These are phyloP conservation scores for Amazona vittata DNA, from an alignment of 2,113 vertebrate species.

Conservation along the genomic window DNA sequence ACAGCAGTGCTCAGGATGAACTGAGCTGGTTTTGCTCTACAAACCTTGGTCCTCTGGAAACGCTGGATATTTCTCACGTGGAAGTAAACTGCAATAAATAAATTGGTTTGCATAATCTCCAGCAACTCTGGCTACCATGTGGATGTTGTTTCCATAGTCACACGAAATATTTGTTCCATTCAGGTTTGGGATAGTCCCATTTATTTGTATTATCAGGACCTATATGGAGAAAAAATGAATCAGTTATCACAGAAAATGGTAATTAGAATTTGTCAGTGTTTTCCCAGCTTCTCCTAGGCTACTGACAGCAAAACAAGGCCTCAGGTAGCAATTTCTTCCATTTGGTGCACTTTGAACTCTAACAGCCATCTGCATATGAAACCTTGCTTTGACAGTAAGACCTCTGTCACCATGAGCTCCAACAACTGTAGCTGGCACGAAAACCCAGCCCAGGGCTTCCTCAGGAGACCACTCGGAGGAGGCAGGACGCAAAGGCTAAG, in stretches of 20 bases:
- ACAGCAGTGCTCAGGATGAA: not conserved
- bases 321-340: not conserved
- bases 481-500: accelerated
- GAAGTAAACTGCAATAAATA: slow-evolving; percentile 89
- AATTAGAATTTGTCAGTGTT: not conserved
- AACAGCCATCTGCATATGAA: not conserved
- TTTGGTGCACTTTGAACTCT: not conserved
- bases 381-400: not conserved
- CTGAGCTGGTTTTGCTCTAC: not conserved
- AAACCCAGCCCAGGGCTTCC: too few relatives aligned
- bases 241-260: not conserved
- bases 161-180: slow-evolving; percentile 87
- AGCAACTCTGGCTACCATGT: slow-evolving; percentile 82
- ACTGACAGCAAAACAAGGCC: not conserved
- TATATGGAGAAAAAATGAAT: not conserved
- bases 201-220: slow-evolving; percentile 91
- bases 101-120: slow-evolving; percentile 82
- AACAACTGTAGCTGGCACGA: not conserved
- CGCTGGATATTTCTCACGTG: slow-evolving; percentile 76
- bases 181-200: slow-evolving; percentile 90
- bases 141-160: slow-evolving; percentile 83
- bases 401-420: not conserved
- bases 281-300: not conserved
- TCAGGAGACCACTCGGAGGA: not conserved
- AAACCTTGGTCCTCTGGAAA: slow-evolving; percentile 83